A percentile compares a stretch with the other conserved stretches of the same genome.
phyloP scores from a whole-genome alignment of 2,113 vertebrate genomes.

The Puma concolor region DNA sequence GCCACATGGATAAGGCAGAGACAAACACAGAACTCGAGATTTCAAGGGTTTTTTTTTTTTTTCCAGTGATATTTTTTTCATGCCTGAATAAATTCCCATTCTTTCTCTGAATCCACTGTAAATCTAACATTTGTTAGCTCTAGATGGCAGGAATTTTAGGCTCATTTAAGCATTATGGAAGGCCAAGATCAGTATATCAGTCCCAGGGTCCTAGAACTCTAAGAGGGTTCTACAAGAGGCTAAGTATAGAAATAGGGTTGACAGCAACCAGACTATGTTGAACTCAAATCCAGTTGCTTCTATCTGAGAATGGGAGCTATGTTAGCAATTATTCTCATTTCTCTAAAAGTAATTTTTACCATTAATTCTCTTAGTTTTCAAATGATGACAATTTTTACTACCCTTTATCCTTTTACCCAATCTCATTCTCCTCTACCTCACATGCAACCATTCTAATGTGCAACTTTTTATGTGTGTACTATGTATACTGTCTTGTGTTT shows the following conservation, averaged over 20 bases:
- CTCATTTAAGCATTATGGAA: neutral
- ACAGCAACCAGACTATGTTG: neutral
- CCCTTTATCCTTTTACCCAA: neutral
- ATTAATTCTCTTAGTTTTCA: neutral
- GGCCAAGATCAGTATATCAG: neutral
- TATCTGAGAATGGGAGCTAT: neutral
- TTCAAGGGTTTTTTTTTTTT: neutral
- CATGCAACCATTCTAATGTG: neutral
- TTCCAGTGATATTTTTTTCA: neutral
- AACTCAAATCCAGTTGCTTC: neutral
- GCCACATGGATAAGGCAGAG: neutral
- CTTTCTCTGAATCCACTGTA: neutral
- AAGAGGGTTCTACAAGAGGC: neutral
- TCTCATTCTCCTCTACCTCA: neutral
- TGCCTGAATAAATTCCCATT: neutral
- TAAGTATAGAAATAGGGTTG: neutral
- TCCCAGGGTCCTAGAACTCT: neutral
- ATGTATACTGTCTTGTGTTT: neutral
- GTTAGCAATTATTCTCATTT: neutral
- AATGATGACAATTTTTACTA: slow-evolving; percentile 1
- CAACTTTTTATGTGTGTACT: neutral
- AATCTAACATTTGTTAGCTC: neutral
- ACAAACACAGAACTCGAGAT: neutral
- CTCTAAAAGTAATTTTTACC: neutral
- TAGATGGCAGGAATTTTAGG: neutral